Conservation (phyloP, 2,113 vertebrate species). For the Cinclus cinclus region DNA sequence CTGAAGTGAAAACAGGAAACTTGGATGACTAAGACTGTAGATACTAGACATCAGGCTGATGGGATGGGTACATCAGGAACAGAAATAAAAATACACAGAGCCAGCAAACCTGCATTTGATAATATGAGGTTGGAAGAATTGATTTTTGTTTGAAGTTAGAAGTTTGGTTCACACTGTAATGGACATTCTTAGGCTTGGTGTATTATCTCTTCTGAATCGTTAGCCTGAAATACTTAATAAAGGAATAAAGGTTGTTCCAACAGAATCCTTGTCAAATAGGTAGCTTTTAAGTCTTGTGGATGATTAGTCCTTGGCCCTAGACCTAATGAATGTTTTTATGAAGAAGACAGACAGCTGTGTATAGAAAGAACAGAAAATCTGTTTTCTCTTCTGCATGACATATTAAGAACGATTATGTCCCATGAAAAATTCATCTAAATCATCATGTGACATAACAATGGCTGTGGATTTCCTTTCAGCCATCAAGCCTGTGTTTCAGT, state of each 20-base stretch:
- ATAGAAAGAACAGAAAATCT: background rate
- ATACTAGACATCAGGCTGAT: fast-evolving
- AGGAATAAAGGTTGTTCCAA: background rate
- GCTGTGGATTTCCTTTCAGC: background rate
- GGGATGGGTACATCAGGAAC: background rate
- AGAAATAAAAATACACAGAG: background rate
- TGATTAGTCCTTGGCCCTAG: background rate
- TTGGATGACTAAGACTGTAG: background rate
- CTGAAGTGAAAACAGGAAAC: background rate
- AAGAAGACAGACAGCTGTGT: background rate
- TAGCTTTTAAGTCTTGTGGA: background rate
- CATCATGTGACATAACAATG: background rate
- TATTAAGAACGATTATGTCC: background rate
- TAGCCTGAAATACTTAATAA: background rate
- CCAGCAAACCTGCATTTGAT: background rate
- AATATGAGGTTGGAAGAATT: background rate
- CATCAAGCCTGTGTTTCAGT: background rate
- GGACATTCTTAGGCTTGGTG: background rate
- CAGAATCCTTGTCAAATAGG: background rate
- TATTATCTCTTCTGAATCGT: background rate
- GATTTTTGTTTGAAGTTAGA: background rate
- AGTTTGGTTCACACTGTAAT: background rate
- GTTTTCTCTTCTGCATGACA: background rate
- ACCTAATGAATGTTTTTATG: background rate
- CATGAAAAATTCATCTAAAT: background rate